phyloP scores from a whole-genome alignment of 2,113 vertebrate genomes.

The Pachypanchax playfairii region DNA sequence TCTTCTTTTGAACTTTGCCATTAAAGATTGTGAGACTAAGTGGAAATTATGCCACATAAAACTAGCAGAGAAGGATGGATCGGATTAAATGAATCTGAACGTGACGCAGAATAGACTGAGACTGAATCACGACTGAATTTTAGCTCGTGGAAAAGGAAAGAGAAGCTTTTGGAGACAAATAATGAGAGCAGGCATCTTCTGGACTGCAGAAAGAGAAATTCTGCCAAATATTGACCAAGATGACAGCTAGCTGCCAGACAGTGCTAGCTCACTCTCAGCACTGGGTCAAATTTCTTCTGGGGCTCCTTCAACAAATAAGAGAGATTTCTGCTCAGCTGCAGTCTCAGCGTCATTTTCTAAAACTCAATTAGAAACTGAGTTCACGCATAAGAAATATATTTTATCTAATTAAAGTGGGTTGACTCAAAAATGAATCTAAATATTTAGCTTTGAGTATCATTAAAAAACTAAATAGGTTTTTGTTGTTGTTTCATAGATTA shows the following conservation, averaged over 20 bases:
- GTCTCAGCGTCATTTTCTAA: background rate
- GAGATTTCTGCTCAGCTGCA: background rate
- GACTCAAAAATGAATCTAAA: background rate
- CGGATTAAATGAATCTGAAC: background rate
- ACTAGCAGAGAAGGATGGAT: background rate
- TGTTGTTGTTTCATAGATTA: too few relatives aligned
- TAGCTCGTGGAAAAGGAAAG: conserved; percentile 10
- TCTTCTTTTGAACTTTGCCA: background rate
- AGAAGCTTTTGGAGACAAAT: conserved; percentile 20
- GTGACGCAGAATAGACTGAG: background rate
- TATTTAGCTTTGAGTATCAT: background rate
- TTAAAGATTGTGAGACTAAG: background rate
- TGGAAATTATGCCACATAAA: too few relatives aligned
- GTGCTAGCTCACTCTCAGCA: conserved; percentile 8
- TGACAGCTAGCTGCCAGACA: conserved; percentile 24
- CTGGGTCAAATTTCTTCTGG: conserved; percentile 29
- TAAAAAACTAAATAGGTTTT: too few relatives aligned
- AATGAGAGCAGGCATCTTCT: conserved; percentile 32
- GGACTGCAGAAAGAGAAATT: conserved; percentile 19
- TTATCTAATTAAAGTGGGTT: background rate
- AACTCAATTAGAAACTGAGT: background rate
- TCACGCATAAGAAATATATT: background rate
- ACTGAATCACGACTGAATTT: conserved; percentile 3
- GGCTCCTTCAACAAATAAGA: conserved; percentile 14
- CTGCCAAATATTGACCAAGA: conserved; percentile 50